Percentiles rank a stretch among this genome's conserved stretches.
These are phyloP conservation scores for Hydrocynus forskahlii DNA, from an alignment of 2,797 vertebrate species.

Conservation along the genomic window DNA sequence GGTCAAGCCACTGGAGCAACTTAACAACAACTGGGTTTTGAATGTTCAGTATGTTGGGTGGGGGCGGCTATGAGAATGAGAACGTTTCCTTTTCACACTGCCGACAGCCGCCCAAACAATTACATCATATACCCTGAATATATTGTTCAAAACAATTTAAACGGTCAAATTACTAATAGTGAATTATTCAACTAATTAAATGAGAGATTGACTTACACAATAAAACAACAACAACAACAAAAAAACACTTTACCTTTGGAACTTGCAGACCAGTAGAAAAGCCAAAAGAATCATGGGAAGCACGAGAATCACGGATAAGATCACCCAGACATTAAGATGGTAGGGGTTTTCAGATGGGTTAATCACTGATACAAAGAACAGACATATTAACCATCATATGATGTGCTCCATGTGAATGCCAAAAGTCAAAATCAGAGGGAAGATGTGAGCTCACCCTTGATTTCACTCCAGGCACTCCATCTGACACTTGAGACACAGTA, in stretches of 20 bases:
- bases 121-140: too few relatives aligned
- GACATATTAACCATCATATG: background rate
- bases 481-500: fast-evolving
- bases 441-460: constrained; percentile 12
- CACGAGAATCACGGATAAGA: constrained; percentile 24
- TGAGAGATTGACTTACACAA: too few relatives aligned
- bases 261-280: constrained; percentile 47
- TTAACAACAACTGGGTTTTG: too few relatives aligned
- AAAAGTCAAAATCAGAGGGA: background rate
- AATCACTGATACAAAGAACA: constrained; percentile 21
- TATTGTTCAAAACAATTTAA: too few relatives aligned
- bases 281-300: constrained; percentile 51
- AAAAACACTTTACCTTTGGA: constrained; percentile 42
- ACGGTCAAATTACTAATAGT: too few relatives aligned
- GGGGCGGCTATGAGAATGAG: too few relatives aligned
- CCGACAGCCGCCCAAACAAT: too few relatives aligned
- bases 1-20: too few relatives aligned
- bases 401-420: background rate
- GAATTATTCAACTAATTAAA: too few relatives aligned
- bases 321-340: background rate
- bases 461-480: constrained; percentile 48
- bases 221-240: background rate
- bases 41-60: too few relatives aligned
- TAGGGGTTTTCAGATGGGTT: background rate
- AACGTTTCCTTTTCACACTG: too few relatives aligned